phyloP scores from a whole-genome alignment of 1,140 invertebrate species.

The Aphelenchoides avenae region DNA sequence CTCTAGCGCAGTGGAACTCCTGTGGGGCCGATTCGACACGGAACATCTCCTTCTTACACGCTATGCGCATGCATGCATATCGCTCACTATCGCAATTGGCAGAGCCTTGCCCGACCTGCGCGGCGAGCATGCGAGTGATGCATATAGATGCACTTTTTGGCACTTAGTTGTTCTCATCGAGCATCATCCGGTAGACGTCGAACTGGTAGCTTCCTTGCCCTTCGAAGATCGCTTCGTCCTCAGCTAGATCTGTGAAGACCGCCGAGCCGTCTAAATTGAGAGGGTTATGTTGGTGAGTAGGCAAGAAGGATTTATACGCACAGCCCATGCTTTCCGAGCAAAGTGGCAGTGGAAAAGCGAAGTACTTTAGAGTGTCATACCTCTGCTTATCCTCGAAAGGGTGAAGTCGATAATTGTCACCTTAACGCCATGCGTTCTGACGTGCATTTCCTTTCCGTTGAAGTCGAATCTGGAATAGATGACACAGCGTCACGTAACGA shows the following conservation, averaged over 20 bases:
- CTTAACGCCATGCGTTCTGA: conserved; percentile 64
- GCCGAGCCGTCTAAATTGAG: conserved; percentile 64
- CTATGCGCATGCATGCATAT: too few relatives aligned
- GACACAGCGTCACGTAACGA: neutral
- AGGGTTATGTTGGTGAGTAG: neutral
- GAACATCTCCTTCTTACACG: too few relatives aligned
- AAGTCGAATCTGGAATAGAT: conserved; percentile 61
- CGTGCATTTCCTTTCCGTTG: conserved; percentile 61
- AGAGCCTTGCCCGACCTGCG: too few relatives aligned
- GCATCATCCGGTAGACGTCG: conserved; percentile 79
- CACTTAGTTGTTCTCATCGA: conserved; percentile 69
- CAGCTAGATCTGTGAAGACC: conserved; percentile 74
- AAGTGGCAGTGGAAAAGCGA: neutral
- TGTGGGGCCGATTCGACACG: too few relatives aligned
- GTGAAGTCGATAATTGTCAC: conserved; percentile 87
- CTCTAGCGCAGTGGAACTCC: too few relatives aligned
- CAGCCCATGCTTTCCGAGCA: neutral
- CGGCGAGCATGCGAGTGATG: too few relatives aligned
- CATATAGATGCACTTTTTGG: too few relatives aligned
- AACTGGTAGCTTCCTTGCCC: conserved; percentile 82
- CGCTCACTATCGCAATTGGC: too few relatives aligned
- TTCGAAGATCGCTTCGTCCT: conserved; percentile 74
- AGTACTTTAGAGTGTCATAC: conserved; percentile 14
- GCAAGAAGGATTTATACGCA: neutral
- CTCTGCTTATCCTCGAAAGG: conserved; percentile 71